phyloP scores from a whole-genome alignment of 2,797 vertebrate species.

The Amblyopsis hoosieri region DNA sequence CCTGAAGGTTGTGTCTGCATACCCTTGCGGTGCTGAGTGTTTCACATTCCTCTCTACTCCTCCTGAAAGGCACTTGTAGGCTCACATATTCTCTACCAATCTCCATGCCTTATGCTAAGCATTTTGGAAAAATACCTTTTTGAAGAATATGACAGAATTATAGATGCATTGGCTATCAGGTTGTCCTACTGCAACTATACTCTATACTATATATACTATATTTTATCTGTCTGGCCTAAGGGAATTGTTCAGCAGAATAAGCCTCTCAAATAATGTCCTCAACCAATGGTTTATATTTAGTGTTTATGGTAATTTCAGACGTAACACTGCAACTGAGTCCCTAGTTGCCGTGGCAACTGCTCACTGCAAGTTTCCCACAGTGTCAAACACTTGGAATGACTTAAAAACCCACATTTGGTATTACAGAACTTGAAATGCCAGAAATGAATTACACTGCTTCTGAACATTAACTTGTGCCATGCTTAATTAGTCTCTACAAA shows the following conservation, averaged over 20 bases:
- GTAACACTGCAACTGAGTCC: constrained; percentile 7
- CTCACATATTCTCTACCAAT: not conserved
- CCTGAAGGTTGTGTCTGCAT: no score
- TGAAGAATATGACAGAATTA: not conserved
- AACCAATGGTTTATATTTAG: constrained; percentile 12
- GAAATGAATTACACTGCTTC: not conserved
- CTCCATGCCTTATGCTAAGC: no score
- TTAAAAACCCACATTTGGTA: not conserved
- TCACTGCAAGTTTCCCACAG: not conserved
- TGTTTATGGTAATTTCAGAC: constrained; percentile 10
- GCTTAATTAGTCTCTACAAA: constrained; percentile 1
- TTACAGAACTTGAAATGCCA: not conserved
- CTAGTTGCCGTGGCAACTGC: constrained; percentile 5
- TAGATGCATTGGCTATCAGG: not conserved
- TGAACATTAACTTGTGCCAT: not conserved
- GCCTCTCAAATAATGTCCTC: constrained; percentile 10
- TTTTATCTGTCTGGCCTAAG: constrained; percentile 5
- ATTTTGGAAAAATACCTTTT: no score
- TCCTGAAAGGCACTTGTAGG: no score
- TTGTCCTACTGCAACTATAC: not conserved
- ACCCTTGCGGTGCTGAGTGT: no score
- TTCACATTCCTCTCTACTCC: no score
- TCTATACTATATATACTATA: not conserved
- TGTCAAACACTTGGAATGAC: not conserved
- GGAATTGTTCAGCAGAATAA: constrained; percentile 4